phyloP scores from a whole-genome alignment of 1,140 invertebrate genomes.

The Hestina assimilis region DNA sequence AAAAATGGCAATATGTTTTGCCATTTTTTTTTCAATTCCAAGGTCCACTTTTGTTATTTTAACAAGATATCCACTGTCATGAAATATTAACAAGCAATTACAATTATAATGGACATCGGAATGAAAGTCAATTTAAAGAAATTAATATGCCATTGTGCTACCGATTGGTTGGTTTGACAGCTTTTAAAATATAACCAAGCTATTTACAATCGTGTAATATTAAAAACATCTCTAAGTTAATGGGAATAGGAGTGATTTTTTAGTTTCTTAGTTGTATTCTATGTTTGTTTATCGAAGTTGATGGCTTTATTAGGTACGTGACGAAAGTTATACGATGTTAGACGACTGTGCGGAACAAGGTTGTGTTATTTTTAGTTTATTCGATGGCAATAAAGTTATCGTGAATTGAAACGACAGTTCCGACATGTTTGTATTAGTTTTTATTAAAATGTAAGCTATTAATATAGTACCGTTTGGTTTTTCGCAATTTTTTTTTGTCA shows the following conservation, averaged over 20 bases:
- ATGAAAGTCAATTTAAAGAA: conserved; percentile 27
- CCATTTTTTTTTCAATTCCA: too few species aligned
- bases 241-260: conserved; percentile 1
- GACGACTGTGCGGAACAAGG: conserved; percentile 26
- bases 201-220: not conserved
- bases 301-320: conserved; percentile 48
- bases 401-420: conserved; percentile 37
- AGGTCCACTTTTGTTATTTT: conserved; percentile 5
- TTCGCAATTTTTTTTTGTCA: too few species aligned
- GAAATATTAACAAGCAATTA: conserved; percentile 26
- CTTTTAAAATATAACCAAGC: conserved; percentile 23
- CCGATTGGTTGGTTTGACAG: conserved; percentile 41
- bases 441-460: not conserved
- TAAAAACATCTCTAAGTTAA: conserved; percentile 3
- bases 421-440: conserved; percentile 17
- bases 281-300: conserved; percentile 23
- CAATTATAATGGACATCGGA: conserved; percentile 20
- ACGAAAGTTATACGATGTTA: conserved; percentile 36
- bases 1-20: too few species aligned
- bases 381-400: conserved; percentile 26
- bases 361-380: conserved; percentile 28
- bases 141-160: conserved; percentile 32
- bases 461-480: not conserved
- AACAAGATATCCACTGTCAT: conserved; percentile 5
- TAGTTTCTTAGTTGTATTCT: not conserved